Evolutionary conservation across 2,797 vertebrate genomes (phyloP).

Genomic region (Buphagus erythrorhynchus): DNA sequence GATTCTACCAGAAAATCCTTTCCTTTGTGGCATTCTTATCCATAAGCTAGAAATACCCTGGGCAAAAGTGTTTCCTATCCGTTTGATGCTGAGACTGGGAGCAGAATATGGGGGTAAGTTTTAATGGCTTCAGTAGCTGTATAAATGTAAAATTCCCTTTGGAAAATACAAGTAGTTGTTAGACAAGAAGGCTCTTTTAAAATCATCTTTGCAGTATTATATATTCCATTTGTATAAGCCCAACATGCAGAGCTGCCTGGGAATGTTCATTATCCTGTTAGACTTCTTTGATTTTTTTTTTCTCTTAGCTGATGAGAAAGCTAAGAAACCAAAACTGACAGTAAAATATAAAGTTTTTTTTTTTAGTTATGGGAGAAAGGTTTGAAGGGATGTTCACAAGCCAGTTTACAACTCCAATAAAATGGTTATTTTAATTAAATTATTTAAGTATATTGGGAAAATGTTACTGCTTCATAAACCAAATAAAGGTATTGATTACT

Average conservation of each 20-base stretch:
- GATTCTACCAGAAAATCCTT: constrained; percentile 82
- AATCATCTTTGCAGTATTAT: neutral
- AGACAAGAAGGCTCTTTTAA: neutral
- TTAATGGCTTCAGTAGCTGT: neutral
- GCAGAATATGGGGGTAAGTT: constrained; percentile 86
- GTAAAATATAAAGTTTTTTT: neutral
- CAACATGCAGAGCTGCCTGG: neutral
- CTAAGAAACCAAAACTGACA: neutral
- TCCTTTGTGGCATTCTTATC: constrained; percentile 90
- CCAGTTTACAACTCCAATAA: neutral
- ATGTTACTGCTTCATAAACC: neutral
- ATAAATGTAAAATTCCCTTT: neutral
- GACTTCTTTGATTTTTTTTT: neutral
- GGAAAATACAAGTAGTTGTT: neutral
- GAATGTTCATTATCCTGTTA: neutral
- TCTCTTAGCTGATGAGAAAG: neutral
- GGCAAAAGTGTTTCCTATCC: constrained; percentile 95
- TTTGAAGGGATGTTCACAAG: neutral
- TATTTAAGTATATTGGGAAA: neutral
- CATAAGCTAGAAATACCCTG: constrained; percentile 94
- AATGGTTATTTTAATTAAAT: neutral
- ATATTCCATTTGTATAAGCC: neutral
- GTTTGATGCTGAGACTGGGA: constrained; percentile 90
- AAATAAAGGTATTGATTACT: neutral
- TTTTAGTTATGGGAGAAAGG: neutral